phyloP scores from a whole-genome alignment of 1,140 invertebrate species.

The Drosophila sp. region DNA sequence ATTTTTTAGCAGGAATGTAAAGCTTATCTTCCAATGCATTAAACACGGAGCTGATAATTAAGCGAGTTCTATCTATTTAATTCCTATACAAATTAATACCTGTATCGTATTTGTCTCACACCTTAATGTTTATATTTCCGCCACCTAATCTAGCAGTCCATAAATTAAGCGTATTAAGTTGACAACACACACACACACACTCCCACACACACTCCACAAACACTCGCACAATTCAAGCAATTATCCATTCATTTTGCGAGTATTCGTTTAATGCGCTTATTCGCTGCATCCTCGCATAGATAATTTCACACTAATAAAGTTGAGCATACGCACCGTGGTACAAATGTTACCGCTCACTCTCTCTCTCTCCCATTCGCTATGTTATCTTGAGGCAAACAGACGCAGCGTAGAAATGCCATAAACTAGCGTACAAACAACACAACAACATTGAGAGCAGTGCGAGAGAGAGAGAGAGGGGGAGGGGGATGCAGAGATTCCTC shows the following conservation, averaged over 20 bases:
- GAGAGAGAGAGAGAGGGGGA: background rate
- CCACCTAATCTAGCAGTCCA: conserved; percentile 17
- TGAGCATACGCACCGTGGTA: conserved; percentile 71
- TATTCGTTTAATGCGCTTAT: conserved; percentile 59
- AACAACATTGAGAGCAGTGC: conserved; percentile 10
- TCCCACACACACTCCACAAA: too few relatives aligned
- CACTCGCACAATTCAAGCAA: conserved; percentile 13
- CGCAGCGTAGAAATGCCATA: conserved; percentile 48
- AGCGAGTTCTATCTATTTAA: background rate
- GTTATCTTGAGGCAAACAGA: conserved; percentile 77
- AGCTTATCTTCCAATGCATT: background rate
- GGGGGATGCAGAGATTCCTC: conserved; percentile 18
- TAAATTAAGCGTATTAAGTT: conserved; percentile 49
- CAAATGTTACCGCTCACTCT: background rate
- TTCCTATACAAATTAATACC: background rate
- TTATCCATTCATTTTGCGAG: conserved; percentile 26
- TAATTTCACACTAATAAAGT: conserved; percentile 77
- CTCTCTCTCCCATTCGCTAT: conserved; percentile 21
- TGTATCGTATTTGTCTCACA: background rate
- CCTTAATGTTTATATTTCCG: background rate
- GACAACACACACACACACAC: conserved; percentile 37
- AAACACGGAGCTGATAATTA: background rate
- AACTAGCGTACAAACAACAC: conserved; percentile 48
- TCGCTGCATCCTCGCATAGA: conserved; percentile 52
- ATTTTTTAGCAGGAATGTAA: too few relatives aligned